A percentile compares a stretch with the other conserved stretches of the same genome.
phyloP scores from a whole-genome alignment of 2,113 vertebrate species.

The Uria aalge region DNA sequence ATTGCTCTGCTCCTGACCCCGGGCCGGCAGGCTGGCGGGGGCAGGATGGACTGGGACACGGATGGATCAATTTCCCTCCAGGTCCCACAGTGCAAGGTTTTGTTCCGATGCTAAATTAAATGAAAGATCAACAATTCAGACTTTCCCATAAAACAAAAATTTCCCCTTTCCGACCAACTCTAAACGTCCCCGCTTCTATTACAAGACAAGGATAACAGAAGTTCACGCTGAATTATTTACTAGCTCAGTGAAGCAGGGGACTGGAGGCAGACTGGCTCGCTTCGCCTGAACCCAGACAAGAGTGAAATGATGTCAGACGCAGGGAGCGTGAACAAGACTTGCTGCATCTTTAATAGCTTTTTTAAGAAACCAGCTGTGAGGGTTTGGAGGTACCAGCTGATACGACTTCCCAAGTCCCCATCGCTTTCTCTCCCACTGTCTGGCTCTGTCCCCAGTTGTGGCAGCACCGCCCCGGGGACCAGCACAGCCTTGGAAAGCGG shows the following conservation, averaged over 20 bases:
- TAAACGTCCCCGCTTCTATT: not conserved
- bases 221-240: slow-evolving; percentile 47
- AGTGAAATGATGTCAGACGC: not conserved
- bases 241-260: not conserved
- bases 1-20: not conserved
- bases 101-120: not conserved
- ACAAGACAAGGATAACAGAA: not conserved
- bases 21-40: not conserved
- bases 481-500: not conserved
- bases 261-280: not conserved
- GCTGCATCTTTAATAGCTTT: not conserved
- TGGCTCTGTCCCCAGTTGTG: rapidly evolving
- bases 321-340: not conserved
- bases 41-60: rapidly evolving
- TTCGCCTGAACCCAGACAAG: not conserved
- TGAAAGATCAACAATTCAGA: rapidly evolving
- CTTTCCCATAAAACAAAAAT: not conserved
- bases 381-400: not conserved
- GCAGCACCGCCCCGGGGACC: not conserved
- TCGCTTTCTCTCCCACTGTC: rapidly evolving
- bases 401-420: rapidly evolving
- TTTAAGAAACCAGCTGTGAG: not conserved
- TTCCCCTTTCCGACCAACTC: not conserved
- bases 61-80: not conserved
- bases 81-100: not conserved